These are phyloP conservation scores for Apodemus agrarius DNA, from an alignment of 2,797 vertebrate species.

Conservation along the genomic window DNA sequence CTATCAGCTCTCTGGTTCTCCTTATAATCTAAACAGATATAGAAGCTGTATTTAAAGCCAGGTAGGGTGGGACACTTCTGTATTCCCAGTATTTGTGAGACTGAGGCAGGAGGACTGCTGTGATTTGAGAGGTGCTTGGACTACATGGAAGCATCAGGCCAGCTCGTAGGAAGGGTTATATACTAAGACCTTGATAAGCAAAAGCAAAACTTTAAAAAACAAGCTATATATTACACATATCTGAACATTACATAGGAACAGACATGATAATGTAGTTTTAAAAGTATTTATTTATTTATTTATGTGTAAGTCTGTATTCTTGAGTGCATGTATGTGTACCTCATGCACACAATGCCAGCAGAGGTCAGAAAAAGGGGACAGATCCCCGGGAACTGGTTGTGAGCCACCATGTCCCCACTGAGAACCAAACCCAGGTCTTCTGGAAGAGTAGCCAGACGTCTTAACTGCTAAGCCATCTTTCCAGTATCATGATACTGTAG, in stretches of 20 bases:
- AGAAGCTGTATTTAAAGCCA: neutral
- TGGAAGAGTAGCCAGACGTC: neutral
- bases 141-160: neutral
- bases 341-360: too few relatives aligned
- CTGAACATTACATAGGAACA: neutral
- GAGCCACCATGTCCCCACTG: neutral
- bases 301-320: neutral
- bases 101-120: neutral
- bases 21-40: conserved; percentile 23
- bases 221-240: neutral
- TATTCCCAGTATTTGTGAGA: neutral
- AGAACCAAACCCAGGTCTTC: neutral
- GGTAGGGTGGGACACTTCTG: neutral
- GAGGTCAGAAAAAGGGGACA: neutral
- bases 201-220: neutral
- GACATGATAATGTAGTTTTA: neutral
- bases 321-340: neutral
- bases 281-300: neutral
- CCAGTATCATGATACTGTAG: neutral
- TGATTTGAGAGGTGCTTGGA: neutral
- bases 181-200: neutral
- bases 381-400: neutral
- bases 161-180: neutral
- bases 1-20: conserved; percentile 7
- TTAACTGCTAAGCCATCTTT: too few relatives aligned